Base-by-base conservation (phyloP, 2,797 vertebrate species). In the Molossus alvarezi region DNA sequence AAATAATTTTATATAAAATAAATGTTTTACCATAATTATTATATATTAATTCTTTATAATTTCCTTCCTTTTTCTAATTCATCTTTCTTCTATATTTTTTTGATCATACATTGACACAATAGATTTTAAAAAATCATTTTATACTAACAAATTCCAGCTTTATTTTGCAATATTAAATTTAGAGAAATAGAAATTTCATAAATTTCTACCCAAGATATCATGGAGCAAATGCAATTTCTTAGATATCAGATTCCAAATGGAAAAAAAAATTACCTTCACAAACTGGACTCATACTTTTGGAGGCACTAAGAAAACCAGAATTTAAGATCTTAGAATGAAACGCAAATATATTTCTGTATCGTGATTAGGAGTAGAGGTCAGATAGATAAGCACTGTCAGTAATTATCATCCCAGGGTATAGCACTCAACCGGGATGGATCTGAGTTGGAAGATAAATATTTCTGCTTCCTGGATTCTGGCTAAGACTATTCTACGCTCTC, bases 1-100 rank as follows among this genome's bases (percentile, higher is more conserved):
- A 95, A 93, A 37, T 33, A 15, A n/a, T 82, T 82, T 71, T 62
- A 53, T 33, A 27, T 82, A 48, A 87, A 82, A 82, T 88, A 11
- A 62, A 18, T 5, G 18, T 67, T 79, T 80, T 81, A 48, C 0
- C 65, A 25, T 58, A 83, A 8, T 29, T 72, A 20, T 21, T 73
- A 11, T 71, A 55, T 14, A 45, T 71, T 67, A 81, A 25, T 85
- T 69, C 1, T 9, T 0, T 88, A 87, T 58, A 20, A 71, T 55
- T 67, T 67, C 5, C 15, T 88, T n/a, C 15, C 21, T 48, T 88
- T 90, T 5, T 64, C 0, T 58, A 71, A 82, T 4, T 73, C 6
- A 33, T 64, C 5, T 2, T 6, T 45, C 6, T 65, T 57, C 5
- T 72, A 3, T 23, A 23, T 87, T 33, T 55, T 10, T 55, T 92